These are phyloP conservation scores for Pterois miles DNA, from an alignment of 2,797 vertebrate genomes.

Conservation along the genomic window DNA sequence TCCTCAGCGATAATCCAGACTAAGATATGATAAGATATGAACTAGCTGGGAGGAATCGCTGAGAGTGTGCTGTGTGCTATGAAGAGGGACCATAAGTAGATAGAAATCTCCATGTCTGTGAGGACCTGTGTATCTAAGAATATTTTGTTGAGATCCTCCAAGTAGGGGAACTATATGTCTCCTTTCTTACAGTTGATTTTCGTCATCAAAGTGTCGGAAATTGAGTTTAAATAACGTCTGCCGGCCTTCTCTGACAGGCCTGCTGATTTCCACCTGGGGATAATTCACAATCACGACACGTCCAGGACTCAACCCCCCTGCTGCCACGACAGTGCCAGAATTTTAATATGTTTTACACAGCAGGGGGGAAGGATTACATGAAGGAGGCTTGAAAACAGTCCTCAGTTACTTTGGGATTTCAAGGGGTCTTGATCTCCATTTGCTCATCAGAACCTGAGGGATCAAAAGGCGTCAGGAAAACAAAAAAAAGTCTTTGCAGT, in stretches of 20 bases:
- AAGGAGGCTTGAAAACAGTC: constrained; percentile 45
- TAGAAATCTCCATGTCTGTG: not conserved
- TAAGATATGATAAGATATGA: constrained; percentile 15
- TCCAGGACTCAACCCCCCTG: constrained; percentile 4
- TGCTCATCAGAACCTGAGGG: constrained; percentile 55
- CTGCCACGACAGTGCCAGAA: constrained; percentile 23
- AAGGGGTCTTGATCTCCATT: constrained; percentile 73
- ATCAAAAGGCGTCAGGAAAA: constrained; percentile 54
- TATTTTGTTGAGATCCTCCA: not conserved
- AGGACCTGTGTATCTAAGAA: not conserved
- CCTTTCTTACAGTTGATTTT: constrained; percentile 41
- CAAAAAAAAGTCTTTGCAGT: constrained; percentile 40
- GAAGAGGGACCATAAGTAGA: not conserved
- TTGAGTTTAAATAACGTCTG: constrained; percentile 35
- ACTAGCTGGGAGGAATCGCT: not conserved
- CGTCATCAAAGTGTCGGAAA: constrained; percentile 52
- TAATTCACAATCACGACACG: constrained; percentile 53
- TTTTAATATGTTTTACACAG: constrained; percentile 49
- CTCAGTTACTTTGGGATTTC: constrained; percentile 61
- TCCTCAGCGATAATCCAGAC: constrained; percentile 26
- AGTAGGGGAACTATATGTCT: not conserved
- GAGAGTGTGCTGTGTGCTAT: not conserved
- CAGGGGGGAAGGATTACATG: constrained; percentile 38
- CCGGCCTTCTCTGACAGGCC: constrained; percentile 5
- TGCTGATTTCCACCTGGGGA: constrained; percentile 36